A percentile compares a stretch with the other conserved stretches of the same genome.
These are phyloP conservation scores for Rhizomys pruinosus DNA, from an alignment of 2,113 vertebrate species.

Conservation along the genomic window DNA sequence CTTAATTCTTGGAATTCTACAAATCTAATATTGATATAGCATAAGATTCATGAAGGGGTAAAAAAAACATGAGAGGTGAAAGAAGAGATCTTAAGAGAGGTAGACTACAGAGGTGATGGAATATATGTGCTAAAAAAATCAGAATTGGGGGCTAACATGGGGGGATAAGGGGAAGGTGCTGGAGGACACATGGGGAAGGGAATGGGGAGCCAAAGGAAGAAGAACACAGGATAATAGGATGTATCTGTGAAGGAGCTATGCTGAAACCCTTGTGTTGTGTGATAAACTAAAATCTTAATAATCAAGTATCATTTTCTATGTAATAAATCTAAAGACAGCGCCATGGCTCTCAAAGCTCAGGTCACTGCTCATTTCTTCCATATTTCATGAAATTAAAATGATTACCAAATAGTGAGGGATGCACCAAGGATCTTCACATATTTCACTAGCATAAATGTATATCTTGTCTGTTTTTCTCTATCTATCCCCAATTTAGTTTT, in stretches of 20 bases:
- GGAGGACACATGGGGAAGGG: background rate
- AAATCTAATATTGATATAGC: background rate
- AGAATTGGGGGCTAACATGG: no score
- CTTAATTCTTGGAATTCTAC: background rate
- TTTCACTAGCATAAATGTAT: background rate
- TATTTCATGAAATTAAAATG: conserved; percentile 40
- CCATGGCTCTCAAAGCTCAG: background rate
- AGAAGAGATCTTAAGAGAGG: background rate
- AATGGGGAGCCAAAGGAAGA: background rate
- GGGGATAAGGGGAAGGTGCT: background rate
- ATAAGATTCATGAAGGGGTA: background rate
- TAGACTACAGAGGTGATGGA: background rate
- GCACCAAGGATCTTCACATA: background rate
- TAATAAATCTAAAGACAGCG: background rate
- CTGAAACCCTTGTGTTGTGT: background rate
- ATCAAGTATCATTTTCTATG: background rate
- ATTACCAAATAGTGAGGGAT: background rate
- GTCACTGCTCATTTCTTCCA: background rate
- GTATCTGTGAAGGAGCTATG: background rate
- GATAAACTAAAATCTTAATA: background rate
- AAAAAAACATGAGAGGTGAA: background rate
- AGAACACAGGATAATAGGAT: background rate
- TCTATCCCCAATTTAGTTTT: background rate
- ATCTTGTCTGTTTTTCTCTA: background rate
- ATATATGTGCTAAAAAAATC: background rate